Base-by-base conservation (phyloP, 2,888 invertebrate genomes). In the Erpobdella octoculata region DNA sequence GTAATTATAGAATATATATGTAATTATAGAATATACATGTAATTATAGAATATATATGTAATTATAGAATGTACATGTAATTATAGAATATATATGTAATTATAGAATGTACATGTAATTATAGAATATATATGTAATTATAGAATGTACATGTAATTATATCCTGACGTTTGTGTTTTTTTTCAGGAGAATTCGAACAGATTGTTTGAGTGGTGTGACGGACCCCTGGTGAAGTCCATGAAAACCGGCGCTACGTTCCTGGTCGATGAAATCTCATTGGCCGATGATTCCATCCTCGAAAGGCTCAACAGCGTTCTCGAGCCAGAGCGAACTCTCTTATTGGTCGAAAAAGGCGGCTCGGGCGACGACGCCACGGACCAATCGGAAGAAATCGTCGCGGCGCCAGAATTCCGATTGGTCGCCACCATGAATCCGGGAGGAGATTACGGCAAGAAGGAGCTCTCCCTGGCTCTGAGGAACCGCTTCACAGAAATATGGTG, bases 351-450 rank as follows among this genome's bases (percentile, higher is more conserved):
- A 81, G 81, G 80, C 18, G 79, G 86, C 85, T 86, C 37, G 79
- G 48, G 71, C 71, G 48, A 67, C 5, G 70, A 33, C 0, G 36
- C 75, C 18, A 76, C 77, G 69, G 79, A 81, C 53, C 25, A 70
- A 58, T 79, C 80, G 15, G 80, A 80, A 65, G 76, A 78, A 41
- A 78, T 84, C 12, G 76, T 75, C 25, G 90, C 91, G 0, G 79
- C 86, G 71, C 81, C 87, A 6, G 87, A 88, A 12, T 99, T 98
- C 81, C 89, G 91, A 78, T 91, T 98, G 79, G 87, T 97, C 72
- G 94, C 93, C 1, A 99, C 98, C 0, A 99, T 99, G 98, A 99
- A 99, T 85, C 98, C 98, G 8, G 96, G 97, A 15, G 97, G 97
- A 0, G 98, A 99, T 86, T 98, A 92, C 82, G 98, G 98, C 2